Evolutionary conservation across 1,140 invertebrate genomes (phyloP).

Genomic region (Campoletis sonorensis): DNA sequence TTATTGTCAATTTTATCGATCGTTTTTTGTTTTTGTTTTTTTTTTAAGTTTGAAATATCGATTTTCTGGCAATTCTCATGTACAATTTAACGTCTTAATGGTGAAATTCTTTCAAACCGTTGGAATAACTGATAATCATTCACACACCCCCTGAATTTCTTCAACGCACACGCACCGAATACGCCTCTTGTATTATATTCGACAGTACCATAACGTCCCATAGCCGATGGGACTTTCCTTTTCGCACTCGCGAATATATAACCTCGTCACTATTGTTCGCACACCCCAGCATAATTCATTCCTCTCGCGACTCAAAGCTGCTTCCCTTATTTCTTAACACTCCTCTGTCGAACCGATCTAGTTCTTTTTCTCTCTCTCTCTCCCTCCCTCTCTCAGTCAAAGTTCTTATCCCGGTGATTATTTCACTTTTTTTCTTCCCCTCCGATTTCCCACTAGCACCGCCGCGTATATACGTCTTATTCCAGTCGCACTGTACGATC

Average conservation of each 20-base stretch:
- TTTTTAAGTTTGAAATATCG: no score
- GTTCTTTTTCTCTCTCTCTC: not conserved
- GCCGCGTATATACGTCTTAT: constrained; percentile 22
- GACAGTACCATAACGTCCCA: not conserved
- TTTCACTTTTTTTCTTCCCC: constrained; percentile 16
- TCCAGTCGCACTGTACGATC: not conserved
- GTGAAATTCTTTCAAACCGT: not conserved
- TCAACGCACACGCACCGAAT: not conserved
- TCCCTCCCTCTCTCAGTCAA: not conserved
- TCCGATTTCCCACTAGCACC: not conserved
- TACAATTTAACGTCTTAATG: not conserved
- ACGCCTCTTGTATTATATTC: constrained; percentile 11
- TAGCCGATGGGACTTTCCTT: not conserved
- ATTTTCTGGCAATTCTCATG: not conserved
- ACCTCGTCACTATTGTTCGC: constrained; percentile 25
- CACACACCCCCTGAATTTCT: not conserved
- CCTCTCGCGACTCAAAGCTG: not conserved
- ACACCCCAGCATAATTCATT: constrained; percentile 23
- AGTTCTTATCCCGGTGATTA: not conserved
- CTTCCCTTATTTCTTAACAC: constrained; percentile 24
- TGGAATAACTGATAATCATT: not conserved
- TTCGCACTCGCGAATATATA: constrained; percentile 23
- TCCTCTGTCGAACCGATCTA: not conserved
- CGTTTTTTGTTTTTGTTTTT: no score
- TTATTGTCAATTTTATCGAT: no score